Evolutionary conservation across 92 coral and sea anemone genomes (phyloP), one percentile per base, ranked within the genome.

Genomic region (Phenganax stokvisi): DNA sequence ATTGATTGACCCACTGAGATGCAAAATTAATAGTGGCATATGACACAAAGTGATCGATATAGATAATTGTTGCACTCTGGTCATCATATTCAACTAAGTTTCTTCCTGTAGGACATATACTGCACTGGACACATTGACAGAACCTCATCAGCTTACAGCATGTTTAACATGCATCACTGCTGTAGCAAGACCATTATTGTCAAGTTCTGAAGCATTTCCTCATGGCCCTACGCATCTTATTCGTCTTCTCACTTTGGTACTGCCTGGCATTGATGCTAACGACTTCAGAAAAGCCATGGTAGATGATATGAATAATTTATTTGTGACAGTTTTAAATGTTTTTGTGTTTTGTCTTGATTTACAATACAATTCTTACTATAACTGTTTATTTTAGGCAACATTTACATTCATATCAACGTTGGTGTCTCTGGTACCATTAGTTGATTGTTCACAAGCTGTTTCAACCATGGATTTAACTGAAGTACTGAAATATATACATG

Each of bases 241-340:
- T 16, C 97, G 97, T n/a, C 82, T 96, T 15, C 89, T 96, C 15
- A 92, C 89, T 74, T 85, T 92, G 27, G 93, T 96, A 2, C 76
- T 96, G 67, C 99, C 99, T 27, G 99, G 99, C 59, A 96, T 96
- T 65, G 99, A 96, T 72, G 97, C 99, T 31, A 96, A 96, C 84
- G 99, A 96, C 85, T 96, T 96, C 63, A 90, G 99, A 62, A 96
- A 96, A 77, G 90, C 99, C 30, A 86, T 96, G 96, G 99, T 92
- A 76, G 84, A 97, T 81, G 37, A 27, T 3, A 7, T 7, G 9
- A 12, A 15, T 8, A 1, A 27, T 27, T n/a, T 12, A 30, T 69
- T 0, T 16, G 25, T 20, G 25, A 20, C 31, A 54, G 47, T 10
- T 55, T 31, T 30, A 54, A 51, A 1, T 20, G 9, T 2, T 27